phyloP scores from a whole-genome alignment of 2,113 vertebrate species.

The Forbesichthys agassizii region DNA sequence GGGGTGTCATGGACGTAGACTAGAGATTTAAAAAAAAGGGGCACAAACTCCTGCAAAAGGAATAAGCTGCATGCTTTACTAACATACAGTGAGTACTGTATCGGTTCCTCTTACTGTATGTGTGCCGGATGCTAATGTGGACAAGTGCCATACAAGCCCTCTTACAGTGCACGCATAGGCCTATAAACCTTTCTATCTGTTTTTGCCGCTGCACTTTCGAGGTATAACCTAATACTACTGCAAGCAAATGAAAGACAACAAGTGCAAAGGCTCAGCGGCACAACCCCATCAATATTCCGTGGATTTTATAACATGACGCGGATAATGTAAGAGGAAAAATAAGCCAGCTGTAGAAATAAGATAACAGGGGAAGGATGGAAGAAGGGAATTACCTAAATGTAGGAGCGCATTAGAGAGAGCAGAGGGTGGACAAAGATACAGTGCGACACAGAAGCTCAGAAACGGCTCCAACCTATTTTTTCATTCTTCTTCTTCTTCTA shows the following conservation, averaged over 20 bases:
- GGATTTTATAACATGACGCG: too few relatives aligned
- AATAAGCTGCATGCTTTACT: too few relatives aligned
- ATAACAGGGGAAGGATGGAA: neutral
- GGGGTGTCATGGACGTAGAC: too few relatives aligned
- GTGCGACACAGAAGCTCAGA: neutral
- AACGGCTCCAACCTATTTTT: neutral
- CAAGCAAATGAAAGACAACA: neutral
- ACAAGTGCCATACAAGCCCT: too few relatives aligned
- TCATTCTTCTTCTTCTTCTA: neutral
- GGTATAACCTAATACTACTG: neutral
- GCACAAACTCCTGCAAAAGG: neutral
- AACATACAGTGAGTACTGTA: neutral
- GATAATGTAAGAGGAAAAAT: neutral
- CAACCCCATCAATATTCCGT: neutral
- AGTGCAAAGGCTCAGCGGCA: neutral
- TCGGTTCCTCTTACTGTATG: neutral
- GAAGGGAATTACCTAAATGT: constrained; percentile 1
- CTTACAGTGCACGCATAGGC: neutral
- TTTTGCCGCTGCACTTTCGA: neutral
- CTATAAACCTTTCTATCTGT: neutral
- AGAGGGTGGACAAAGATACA: constrained; percentile 10
- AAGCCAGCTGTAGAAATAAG: neutral
- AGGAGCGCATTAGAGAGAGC: constrained; percentile 4
- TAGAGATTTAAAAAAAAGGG: neutral
- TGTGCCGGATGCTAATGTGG: too few relatives aligned